These are phyloP conservation scores for Cephus nigrinus DNA, from an alignment of 2,888 invertebrate species.

Conservation along the genomic window DNA sequence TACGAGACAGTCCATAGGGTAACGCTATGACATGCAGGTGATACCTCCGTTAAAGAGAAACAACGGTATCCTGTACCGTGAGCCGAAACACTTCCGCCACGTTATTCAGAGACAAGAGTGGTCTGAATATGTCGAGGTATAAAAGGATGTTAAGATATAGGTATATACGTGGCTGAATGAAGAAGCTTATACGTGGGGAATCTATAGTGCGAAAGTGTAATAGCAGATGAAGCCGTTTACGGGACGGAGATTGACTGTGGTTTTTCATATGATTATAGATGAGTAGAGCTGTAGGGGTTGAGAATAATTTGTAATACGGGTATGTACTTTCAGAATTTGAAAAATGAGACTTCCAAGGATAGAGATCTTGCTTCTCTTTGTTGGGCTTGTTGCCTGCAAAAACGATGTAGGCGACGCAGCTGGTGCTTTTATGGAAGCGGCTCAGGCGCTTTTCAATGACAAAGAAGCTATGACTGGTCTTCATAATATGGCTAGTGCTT, in stretches of 20 bases:
- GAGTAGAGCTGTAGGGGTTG: neutral
- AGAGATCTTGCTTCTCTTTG: slow-evolving; percentile 42
- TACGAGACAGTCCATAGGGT: neutral
- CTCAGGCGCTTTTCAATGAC: slow-evolving; percentile 76
- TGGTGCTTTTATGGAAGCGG: slow-evolving; percentile 77
- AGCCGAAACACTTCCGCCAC: slow-evolving; percentile 59
- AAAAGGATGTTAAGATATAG: neutral
- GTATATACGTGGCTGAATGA: neutral
- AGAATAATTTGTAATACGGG: neutral
- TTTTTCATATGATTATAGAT: neutral
- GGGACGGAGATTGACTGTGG: neutral
- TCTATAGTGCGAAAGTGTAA: neutral
- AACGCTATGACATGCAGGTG: neutral
- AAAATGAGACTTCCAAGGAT: slow-evolving; percentile 50
- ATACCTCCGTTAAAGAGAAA: slow-evolving; percentile 25
- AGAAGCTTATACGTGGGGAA: neutral
- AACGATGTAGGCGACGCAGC: slow-evolving; percentile 69
- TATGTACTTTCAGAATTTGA: slow-evolving; percentile 7
- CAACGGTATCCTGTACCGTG: slow-evolving; percentile 57
- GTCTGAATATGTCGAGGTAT: neutral
- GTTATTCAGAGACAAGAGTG: slow-evolving; percentile 23
- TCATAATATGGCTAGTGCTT: slow-evolving; percentile 74
- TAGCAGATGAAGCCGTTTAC: neutral
- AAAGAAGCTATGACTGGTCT: slow-evolving; percentile 71
- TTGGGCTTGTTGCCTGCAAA: slow-evolving; percentile 41